These are phyloP conservation scores for Ophion ellenae DNA, from an alignment of 2,888 invertebrate genomes.

Conservation along the genomic window DNA sequence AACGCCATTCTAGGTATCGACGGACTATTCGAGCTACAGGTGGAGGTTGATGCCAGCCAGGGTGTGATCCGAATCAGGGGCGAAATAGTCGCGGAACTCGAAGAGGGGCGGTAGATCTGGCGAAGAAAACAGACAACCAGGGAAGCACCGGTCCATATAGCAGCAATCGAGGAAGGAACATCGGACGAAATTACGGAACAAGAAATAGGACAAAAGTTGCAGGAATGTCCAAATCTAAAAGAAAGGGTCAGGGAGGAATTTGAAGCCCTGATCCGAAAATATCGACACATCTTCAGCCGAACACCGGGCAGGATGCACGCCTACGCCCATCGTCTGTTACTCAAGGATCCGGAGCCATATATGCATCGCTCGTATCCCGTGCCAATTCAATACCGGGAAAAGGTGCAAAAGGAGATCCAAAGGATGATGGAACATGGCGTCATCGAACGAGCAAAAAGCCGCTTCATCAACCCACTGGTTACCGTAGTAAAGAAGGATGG, in stretches of 20 bases:
- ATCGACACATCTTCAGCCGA: not conserved
- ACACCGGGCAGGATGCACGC: not conserved
- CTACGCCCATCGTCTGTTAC: not conserved
- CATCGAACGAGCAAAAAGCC: not conserved
- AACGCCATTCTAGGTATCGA: too few species aligned
- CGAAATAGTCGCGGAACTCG: too few species aligned
- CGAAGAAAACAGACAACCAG: too few species aligned
- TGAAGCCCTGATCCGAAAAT: not conserved
- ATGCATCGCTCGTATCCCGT: conserved; percentile 20
- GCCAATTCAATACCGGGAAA: conserved; percentile 7
- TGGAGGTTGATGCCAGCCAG: too few species aligned
- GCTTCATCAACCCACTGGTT: not conserved
- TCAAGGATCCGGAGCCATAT: conserved; percentile 13
- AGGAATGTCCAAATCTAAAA: not conserved
- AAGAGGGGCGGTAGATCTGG: too few species aligned
- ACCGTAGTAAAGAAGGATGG: conserved; percentile 22
- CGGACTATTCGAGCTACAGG: too few species aligned
- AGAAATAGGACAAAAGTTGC: not conserved
- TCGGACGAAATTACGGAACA: not conserved
- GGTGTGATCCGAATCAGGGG: too few species aligned
- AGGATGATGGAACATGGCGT: conserved; percentile 3
- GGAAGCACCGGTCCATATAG: too few species aligned
- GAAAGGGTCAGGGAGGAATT: not conserved
- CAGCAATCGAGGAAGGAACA: too few species aligned
- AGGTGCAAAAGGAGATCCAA: not conserved